Base-by-base conservation (phyloP, 1,140 invertebrate species). In the Hypothenemus hampei region DNA sequence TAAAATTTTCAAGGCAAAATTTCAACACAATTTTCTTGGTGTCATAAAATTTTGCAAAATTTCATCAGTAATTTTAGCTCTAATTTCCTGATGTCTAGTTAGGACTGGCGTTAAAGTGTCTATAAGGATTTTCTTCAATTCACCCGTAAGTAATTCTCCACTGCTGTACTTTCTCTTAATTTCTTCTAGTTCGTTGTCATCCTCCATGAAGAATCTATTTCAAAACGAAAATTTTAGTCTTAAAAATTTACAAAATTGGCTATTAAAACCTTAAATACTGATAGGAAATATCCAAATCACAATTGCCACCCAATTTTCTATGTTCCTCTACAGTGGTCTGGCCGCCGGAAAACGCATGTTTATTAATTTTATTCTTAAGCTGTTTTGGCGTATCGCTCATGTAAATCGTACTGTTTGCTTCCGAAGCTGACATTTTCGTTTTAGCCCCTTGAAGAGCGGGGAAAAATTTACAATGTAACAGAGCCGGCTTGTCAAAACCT, bases 341-440 rank as follows among this genome's bases (percentile, higher is more conserved):
- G 20, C 97, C 97, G 21, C 97, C 97, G 45, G 94, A 98, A 76
- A 98, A 99, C 19, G 97, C 97, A 74, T 98, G 91, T 77, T 98
- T 98, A 69, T 99, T 99, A 26, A 87, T 84, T 81, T 98, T 99
- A 70, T 89, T 96, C 73, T 98, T 98, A 45, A 99, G 93, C 74
- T 98, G 91, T 65, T 97, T 96, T 0, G 93, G 75, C 0, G 93
- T 96, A 67, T 99, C 97, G 22, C 86, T 96, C 0, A 99, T 73
- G 71, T 91, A 98, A 57, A 99, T 92, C 0, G 96, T 94, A 0
- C 94, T 89, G 69, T 93, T 98, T 10, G 81, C 75, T 69, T 98
- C 93, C 67, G 91, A 95, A 4, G 95, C 91, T 23, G 93, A 97
- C 97, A 99, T 99, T 78, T 99, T 99, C 16, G 91, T 94, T 66